A percentile compares a stretch with the other conserved stretches of the same genome.
phyloP scores from a whole-genome alignment of 2,113 vertebrate species.

The Zosterops lateralis region DNA sequence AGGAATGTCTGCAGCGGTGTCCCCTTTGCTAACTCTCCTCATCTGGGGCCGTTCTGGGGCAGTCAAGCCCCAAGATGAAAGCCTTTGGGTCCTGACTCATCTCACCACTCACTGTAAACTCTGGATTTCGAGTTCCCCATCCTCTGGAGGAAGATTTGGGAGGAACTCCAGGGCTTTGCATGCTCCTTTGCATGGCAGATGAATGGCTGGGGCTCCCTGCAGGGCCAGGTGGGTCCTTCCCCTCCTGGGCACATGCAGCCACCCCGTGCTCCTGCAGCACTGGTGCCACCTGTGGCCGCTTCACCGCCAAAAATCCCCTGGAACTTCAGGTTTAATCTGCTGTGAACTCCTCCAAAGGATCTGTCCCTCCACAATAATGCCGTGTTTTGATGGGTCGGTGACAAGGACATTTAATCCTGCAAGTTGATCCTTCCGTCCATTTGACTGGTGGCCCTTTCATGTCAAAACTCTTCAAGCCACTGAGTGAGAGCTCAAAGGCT shows the following conservation, averaged over 20 bases:
- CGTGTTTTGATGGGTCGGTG: not conserved
- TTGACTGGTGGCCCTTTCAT: conserved; percentile 38
- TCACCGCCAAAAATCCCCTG: not conserved
- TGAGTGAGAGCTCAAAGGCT: not conserved
- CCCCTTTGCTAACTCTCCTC: not conserved
- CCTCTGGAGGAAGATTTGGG: not conserved
- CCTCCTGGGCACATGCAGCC: not conserved
- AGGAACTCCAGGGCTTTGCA: not conserved
- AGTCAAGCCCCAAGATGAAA: not conserved
- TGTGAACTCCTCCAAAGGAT: not conserved
- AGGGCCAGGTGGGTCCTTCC: not conserved
- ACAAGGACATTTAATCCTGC: conserved; percentile 50
- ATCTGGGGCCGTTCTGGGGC: not conserved
- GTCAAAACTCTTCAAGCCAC: not conserved
- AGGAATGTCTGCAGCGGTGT: not conserved
- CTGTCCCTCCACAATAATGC: conserved; percentile 4
- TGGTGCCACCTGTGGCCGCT: not conserved
- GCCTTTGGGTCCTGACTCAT: not conserved
- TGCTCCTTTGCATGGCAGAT: not conserved
- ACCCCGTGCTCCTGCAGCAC: fast-evolving
- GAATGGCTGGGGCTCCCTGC: not conserved
- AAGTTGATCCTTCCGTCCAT: not conserved
- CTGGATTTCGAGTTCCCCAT: not conserved
- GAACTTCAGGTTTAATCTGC: conserved; percentile 16
- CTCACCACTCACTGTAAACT: not conserved